Evolutionary conservation across 2,797 vertebrate genomes (phyloP).

Genomic region (Benthosema pterotum): DNA sequence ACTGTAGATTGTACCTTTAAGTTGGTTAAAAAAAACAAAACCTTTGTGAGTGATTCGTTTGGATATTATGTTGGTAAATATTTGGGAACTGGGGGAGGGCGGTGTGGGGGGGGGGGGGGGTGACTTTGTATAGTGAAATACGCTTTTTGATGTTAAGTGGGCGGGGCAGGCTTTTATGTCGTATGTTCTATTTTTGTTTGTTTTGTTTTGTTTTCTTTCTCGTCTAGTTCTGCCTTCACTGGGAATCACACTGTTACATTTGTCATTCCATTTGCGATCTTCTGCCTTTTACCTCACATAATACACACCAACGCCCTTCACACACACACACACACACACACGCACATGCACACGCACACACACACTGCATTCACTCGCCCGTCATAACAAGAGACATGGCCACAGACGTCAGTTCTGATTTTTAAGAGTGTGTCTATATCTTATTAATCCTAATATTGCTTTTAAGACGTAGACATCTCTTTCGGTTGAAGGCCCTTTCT

Average conservation of each 20-base stretch:
- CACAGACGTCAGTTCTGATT: conserved; percentile 47
- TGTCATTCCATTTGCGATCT: conserved; percentile 77
- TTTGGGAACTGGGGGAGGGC: conserved; percentile 63
- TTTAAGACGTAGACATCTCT: conserved; percentile 27
- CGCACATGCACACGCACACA: no score
- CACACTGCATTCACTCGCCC: conserved; percentile 20
- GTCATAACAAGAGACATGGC: conserved; percentile 62
- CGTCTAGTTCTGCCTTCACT: conserved; percentile 78
- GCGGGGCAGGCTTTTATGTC: conserved; percentile 83
- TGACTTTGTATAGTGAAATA: conserved; percentile 81
- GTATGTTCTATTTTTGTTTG: conserved; percentile 7
- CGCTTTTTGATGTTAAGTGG: conserved; percentile 60
- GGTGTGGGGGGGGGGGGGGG: conserved; percentile 58
- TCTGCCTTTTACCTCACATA: conserved; percentile 68
- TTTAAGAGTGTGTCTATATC: conserved; percentile 39
- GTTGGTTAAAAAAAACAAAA: conserved; percentile 72
- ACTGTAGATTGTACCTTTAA: conserved; percentile 86
- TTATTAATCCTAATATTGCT: conserved; percentile 26
- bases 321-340: no score
- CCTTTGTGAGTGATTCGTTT: conserved; percentile 88
- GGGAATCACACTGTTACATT: conserved; percentile 81
- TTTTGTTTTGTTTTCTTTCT: no score
- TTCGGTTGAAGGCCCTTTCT: conserved; percentile 48
- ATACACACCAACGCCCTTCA: conserved; percentile 30
- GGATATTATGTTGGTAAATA: conserved; percentile 80